phyloP scores from a whole-genome alignment of 2,797 vertebrate species.

The Epinephelus coioides region DNA sequence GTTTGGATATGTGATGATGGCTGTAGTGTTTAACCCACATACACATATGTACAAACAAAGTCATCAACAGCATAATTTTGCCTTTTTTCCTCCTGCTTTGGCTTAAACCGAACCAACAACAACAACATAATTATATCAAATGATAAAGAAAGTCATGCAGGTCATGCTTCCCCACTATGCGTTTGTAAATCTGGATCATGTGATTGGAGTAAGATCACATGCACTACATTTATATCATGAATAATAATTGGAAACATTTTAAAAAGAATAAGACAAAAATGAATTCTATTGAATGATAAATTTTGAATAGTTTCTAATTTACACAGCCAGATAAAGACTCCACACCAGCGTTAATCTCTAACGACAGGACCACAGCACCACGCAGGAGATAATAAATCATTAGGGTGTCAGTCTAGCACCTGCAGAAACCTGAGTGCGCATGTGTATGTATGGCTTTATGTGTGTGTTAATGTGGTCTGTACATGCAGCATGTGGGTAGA shows the following conservation, averaged over 20 bases:
- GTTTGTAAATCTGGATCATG: slow-evolving; percentile 17
- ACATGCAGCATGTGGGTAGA: slow-evolving; percentile 31
- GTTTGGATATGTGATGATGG: background rate
- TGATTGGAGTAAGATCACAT: background rate
- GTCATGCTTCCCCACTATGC: background rate
- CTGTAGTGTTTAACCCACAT: background rate
- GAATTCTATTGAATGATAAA: background rate
- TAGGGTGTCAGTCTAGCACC: slow-evolving; percentile 34
- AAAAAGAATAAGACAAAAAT: background rate
- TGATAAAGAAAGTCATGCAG: background rate
- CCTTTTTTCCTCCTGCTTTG: background rate
- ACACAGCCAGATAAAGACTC: slow-evolving; percentile 25
- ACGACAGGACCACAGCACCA: slow-evolving; percentile 12
- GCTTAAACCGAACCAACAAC: background rate
- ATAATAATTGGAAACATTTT: background rate
- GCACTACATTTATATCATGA: background rate
- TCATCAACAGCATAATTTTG: slow-evolving; percentile 2
- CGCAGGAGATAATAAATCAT: slow-evolving; percentile 63
- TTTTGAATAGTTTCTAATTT: background rate
- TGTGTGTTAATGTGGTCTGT: slow-evolving; percentile 38
- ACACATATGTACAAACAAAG: background rate
- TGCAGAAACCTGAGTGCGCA: slow-evolving; percentile 39
- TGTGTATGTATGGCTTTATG: slow-evolving; percentile 24
- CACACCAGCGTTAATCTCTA: slow-evolving; percentile 23
- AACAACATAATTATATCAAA: slow-evolving; percentile 10